Conservation (phyloP, 2,797 vertebrate species). For the Cephalopachus bancanus region DNA sequence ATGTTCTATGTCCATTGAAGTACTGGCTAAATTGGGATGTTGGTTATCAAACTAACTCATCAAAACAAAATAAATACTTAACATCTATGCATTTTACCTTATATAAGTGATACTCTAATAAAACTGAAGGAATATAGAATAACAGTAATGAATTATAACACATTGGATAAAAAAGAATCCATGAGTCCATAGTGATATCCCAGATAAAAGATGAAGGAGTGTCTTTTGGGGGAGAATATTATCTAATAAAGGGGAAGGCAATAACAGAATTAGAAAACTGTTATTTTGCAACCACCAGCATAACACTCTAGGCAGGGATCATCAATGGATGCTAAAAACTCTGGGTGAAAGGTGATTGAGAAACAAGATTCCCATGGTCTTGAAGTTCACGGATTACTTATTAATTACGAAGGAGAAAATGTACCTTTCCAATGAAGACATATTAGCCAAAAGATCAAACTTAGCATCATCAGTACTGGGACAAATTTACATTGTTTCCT, state of each 20-base stretch:
- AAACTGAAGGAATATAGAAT: conserved; percentile 1
- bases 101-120: neutral
- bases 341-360: neutral
- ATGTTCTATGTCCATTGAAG: neutral
- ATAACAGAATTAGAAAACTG: conserved; percentile 40
- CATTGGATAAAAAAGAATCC: neutral
- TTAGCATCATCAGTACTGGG: conserved; percentile 43
- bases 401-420: conserved; percentile 7
- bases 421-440: conserved; percentile 19
- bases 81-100: neutral
- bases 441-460: neutral
- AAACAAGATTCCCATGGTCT: neutral
- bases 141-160: neutral
- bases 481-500: neutral
- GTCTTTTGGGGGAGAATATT: neutral
- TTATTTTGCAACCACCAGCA: neutral
- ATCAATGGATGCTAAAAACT: conserved; percentile 35
- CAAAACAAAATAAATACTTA: neutral
- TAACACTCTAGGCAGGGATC: neutral
- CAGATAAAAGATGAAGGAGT: neutral
- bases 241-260: neutral
- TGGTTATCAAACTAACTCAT: neutral
- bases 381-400: conserved; percentile 4
- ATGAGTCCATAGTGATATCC: neutral
- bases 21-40: neutral